Percentiles rank a stretch among this genome's conserved stretches.
phyloP scores from a whole-genome alignment of 2,113 vertebrate genomes.

The Planiliza haematocheilus region DNA sequence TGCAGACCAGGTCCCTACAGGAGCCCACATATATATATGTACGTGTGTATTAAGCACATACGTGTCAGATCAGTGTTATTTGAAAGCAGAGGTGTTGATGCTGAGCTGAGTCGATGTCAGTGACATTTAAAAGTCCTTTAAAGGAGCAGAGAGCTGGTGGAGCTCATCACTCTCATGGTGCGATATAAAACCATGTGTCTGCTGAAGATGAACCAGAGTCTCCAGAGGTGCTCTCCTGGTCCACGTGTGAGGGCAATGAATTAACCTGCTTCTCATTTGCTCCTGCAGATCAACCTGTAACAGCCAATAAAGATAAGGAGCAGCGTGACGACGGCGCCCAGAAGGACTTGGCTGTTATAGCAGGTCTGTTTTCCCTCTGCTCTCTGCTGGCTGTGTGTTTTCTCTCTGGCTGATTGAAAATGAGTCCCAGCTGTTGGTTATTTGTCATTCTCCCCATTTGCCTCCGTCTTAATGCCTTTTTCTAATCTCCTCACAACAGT shows the following conservation, averaged over 20 bases:
- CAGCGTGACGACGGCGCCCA: constrained; percentile 85
- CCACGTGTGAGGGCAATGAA: constrained; percentile 16
- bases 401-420: constrained; percentile 67
- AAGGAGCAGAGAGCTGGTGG: too few relatives aligned
- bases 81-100: too few relatives aligned
- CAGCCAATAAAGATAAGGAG: constrained; percentile 88
- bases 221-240: too few relatives aligned
- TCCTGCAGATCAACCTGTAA: constrained; percentile 88
- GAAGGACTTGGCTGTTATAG: constrained; percentile 90
- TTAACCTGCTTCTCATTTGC: constrained; percentile 38
- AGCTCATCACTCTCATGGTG: too few relatives aligned
- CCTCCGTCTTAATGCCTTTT: constrained; percentile 9
- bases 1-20: too few relatives aligned
- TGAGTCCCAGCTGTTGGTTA: constrained; percentile 60
- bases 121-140: too few relatives aligned
- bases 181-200: too few relatives aligned
- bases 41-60: too few relatives aligned
- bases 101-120: too few relatives aligned
- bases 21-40: too few relatives aligned
- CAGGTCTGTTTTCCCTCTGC: constrained; percentile 75
- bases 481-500: constrained; percentile 2
- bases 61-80: too few relatives aligned
- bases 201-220: too few relatives aligned
- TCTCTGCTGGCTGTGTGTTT: constrained; percentile 32
- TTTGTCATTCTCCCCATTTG: constrained; percentile 51